Base-by-base conservation (phyloP, 2,797 vertebrate genomes). In the Gallinago solitaria region DNA sequence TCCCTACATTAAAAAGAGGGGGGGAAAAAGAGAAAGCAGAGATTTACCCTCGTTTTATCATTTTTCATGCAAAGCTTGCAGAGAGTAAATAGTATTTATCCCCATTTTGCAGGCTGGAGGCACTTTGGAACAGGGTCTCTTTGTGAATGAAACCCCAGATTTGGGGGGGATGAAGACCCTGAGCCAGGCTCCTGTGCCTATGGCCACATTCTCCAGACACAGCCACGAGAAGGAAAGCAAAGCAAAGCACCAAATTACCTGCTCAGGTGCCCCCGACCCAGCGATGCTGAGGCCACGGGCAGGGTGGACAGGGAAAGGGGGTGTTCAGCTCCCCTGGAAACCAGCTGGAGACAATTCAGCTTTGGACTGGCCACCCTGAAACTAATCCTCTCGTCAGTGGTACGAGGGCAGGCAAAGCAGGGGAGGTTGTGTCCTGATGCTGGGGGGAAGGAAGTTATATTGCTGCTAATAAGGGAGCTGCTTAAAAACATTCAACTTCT, bases 241-340 rank as follows among this genome's bases (percentile, higher is more conserved):
- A 92, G 33, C 47, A 3, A 32, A 54, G 28, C 51, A 54, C 51
- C 17, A 28, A 68, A 67, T 67, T 11, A 14, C 4, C 60, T 35
- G 24, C 48, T 50, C 3, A 8, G 32, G 4, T 64, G 25, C 11
- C 28, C 37, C 83, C 0, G 1, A 9, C 5, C 8, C 77, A 47
- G 65, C 0, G 1, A 37, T 73, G 33, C 47, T 0, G 0, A 69
- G 43, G 28, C 39, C 5, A 0, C 2, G 24, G 51, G 21, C 33
- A 45, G 81, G 50, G 25, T 41, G 35, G 53, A 47, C 32, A 78
- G 41, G 59, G 33, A 51, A 61, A 33, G 12, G 59, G 67, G 51
- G n/a, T 70, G 54, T 39, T 79, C 33, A 23, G 14, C 5, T 4
- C 37, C 25, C 21, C 54, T n/a, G 15, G 50, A 77, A 87, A 57